phyloP scores from a whole-genome alignment of 2,797 vertebrate genomes.

The Ptychobarbus kaznakovi region DNA sequence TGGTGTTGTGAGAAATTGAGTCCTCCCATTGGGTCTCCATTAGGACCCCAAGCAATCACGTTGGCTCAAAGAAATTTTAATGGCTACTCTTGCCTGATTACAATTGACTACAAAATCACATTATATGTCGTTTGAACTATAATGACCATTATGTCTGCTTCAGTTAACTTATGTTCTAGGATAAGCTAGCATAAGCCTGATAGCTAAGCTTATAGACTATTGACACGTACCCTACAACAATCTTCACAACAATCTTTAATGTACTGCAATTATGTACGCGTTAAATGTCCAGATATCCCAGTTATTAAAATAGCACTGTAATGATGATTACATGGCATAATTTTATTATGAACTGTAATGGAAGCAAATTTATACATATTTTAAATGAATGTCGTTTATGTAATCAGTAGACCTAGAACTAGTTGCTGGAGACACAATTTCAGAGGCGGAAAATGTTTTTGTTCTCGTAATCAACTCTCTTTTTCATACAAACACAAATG shows the following conservation, averaged over 20 bases:
- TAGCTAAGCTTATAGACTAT: not conserved
- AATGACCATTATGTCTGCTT: not conserved
- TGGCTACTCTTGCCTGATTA: slow-evolving; percentile 3
- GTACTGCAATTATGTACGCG: not conserved
- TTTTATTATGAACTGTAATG: not conserved
- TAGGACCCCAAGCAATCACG: not conserved
- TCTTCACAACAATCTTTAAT: not conserved
- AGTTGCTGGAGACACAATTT: not conserved
- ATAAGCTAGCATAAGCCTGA: not conserved
- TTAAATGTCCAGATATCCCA: not conserved
- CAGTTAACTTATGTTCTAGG: not conserved
- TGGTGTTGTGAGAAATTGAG: not conserved
- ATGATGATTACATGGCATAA: not conserved
- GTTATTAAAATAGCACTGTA: not conserved
- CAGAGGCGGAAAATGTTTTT: not conserved
- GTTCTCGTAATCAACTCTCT: not conserved
- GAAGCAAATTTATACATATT: not conserved
- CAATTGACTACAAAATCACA: not conserved
- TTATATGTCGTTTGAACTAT: not conserved
- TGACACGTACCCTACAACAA: not conserved
- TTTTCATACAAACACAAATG: not conserved
- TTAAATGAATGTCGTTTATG: not conserved
- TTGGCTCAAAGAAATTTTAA: not conserved
- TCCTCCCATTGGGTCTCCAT: not conserved
- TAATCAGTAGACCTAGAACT: not conserved